phyloP scores from a whole-genome alignment of 1,140 invertebrate genomes.

The Catajapyx aquilonaris region DNA sequence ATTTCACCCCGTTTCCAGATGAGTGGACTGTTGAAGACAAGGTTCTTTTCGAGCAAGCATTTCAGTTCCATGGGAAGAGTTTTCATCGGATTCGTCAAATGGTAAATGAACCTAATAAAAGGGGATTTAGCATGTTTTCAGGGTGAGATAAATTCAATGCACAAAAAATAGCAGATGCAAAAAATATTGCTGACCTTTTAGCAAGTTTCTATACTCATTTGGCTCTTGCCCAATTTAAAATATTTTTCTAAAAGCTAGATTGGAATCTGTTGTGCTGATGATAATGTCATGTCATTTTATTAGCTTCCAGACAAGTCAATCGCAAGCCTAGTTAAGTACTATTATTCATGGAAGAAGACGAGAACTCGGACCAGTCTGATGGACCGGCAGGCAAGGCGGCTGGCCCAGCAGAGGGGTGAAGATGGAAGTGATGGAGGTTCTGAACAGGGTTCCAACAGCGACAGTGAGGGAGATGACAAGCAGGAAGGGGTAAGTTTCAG shows the following conservation, averaged over 20 bases:
- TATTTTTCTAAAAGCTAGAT: too few species aligned
- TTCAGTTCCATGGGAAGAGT: conserved; percentile 94
- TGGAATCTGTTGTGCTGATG: background rate
- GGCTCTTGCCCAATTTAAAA: too few species aligned
- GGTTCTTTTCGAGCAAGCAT: conserved; percentile 93
- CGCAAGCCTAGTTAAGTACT: conserved; percentile 88
- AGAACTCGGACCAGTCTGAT: conserved; percentile 75
- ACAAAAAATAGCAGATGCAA: too few species aligned
- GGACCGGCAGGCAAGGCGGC: conserved; percentile 64
- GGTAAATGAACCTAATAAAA: conserved; percentile 32
- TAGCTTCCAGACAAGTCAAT: conserved; percentile 92
- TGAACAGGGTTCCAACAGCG: conserved; percentile 54
- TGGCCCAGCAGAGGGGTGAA: conserved; percentile 31
- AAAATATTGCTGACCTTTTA: too few species aligned
- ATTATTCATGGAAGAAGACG: conserved; percentile 97
- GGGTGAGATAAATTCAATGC: too few species aligned
- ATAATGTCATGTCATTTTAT: conserved; percentile 11
- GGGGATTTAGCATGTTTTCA: background rate
- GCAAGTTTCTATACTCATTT: too few species aligned
- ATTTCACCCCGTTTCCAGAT: conserved; percentile 93
- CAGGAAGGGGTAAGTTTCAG: conserved; percentile 30
- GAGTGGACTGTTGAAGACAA: conserved; percentile 98
- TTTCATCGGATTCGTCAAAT: conserved; percentile 94
- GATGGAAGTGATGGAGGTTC: conserved; percentile 53
- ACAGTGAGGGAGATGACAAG: conserved; percentile 74